Evolutionary conservation across 2,888 invertebrate species (phyloP), one percentile per base, ranked within the genome.

Genomic region (Podabrus alpinus): DNA sequence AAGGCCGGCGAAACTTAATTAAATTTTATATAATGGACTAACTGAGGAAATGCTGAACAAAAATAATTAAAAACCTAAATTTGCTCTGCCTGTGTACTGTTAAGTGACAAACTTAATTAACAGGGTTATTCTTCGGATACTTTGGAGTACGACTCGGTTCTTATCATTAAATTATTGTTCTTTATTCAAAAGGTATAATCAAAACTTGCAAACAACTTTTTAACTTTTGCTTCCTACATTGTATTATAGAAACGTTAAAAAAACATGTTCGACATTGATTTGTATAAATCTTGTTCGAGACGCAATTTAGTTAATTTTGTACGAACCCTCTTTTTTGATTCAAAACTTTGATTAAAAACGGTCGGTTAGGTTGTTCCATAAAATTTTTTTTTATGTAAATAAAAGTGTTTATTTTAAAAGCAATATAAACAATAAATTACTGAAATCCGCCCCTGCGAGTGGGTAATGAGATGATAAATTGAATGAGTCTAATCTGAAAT

Each of bases 1-100:
- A 87, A 87, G 87, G 86, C 85, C 85, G 86, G 84, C 86, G 86
- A 87, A 87, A 87, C 88, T 88, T 88, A 87, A 88, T 88, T 88
- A 87, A 88, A 88, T 88, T 88, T 88, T 86, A 88, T 88, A 88
- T 88, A 88, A 88, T 87, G 88, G 87, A 88, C 87, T 87, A 87
- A 87, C 86, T 87, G 88, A 87, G 87, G 87, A 88, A 87, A 88
- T 87, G 87, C 87, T 86, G 87, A 87, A 87, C 87, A 88, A 87
- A 87, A 88, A 87, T 88, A 88, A 88, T 88, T 88, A 88, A 88
- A 88, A 87, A 88, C 87, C 88, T 86, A 87, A 87, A 88, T 87
- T 88, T 84, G 84, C 85, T 84, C 85, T 83, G 85, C 82, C 85
- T 83, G 85, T 85, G 83, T 85, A 85, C 85, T 84, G 84, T 85